Percentiles rank a stretch among this genome's conserved stretches.
Conservation (phyloP, 2,888 invertebrate species). For the Antheraea assamensis region DNA sequence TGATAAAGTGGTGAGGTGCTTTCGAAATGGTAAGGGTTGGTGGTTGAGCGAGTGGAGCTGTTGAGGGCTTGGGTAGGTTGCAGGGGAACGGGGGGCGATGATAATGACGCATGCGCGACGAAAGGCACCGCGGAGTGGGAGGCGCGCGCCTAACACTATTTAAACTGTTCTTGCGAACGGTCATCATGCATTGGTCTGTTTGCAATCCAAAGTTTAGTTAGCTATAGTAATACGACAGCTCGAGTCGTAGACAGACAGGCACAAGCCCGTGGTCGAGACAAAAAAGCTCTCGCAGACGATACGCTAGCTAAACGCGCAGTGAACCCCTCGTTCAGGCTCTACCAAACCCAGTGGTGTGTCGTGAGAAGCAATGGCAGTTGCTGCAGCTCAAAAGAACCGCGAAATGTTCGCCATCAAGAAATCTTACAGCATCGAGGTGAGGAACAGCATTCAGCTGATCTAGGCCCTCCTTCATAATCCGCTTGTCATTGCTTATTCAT, state of each 20-base stretch:
- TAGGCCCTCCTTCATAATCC: conserved; percentile 25
- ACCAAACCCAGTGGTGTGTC: conserved; percentile 76
- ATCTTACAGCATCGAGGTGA: conserved; percentile 98
- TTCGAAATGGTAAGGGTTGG: conserved; percentile 33
- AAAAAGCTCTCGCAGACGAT: conserved; percentile 79
- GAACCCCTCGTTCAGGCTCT: conserved; percentile 77
- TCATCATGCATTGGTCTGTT: conserved; percentile 87
- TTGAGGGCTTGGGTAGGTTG: conserved; percentile 33
- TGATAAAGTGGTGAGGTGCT: background rate
- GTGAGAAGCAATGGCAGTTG: conserved; percentile 89
- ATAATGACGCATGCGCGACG: conserved; percentile 84
- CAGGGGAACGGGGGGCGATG: conserved; percentile 60
- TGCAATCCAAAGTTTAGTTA: conserved; percentile 85
- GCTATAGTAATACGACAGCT: conserved; percentile 81
- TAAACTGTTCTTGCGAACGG: conserved; percentile 85
- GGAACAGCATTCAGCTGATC: conserved; percentile 57
- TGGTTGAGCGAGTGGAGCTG: conserved; percentile 27
- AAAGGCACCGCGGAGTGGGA: conserved; percentile 81
- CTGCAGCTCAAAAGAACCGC: conserved; percentile 96
- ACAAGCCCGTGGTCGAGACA: conserved; percentile 84
- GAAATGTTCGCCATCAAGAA: conserved; percentile 99
- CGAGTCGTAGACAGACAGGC: conserved; percentile 82
- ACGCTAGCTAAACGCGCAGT: conserved; percentile 80
- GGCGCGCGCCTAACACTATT: conserved; percentile 82
- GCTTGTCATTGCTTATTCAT: conserved; percentile 38